Evolutionary conservation across 2,113 vertebrate genomes (phyloP), one percentile per base, ranked within the genome.

Genomic region (Sigmodon hispidus): DNA sequence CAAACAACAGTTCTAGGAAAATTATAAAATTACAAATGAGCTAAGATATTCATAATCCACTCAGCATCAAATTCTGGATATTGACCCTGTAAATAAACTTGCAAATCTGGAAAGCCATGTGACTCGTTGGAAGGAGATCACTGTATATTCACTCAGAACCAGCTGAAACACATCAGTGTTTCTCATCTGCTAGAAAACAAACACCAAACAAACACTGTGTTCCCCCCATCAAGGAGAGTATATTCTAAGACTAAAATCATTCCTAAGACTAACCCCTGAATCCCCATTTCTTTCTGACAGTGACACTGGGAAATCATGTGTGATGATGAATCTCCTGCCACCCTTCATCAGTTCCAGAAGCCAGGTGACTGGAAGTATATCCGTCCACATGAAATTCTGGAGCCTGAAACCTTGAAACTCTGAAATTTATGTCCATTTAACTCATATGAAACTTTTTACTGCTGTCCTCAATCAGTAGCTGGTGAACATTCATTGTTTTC

Each of bases 141-240:
- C 11, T 43, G 12, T 65, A 36, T 2, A 4, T 26, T 40, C 17
- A n/a, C 48, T 67, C 21, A 1, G 21, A 31, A 96, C 19, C 26
- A 76, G 19, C 17, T 29, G 24, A 48, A 63, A 80, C 45, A 67
- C 12, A 17, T 55, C 36, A 21, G 0, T 72, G 34, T 67, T 72
- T 67, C 55, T 89, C 22, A n/a, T n/a, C 85, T 67, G 31, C 79
- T 85, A 67, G 17, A 88, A 93, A 73, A 80, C 36, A 92, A 90
- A 34, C 4, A 34, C 24, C 19, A 93, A 73, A 80, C 36, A 92
- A 90, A 34, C 4, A 34, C 24, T 16, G 21, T 21, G 9, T 26
- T 94, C 43, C 52, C 81, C 81, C 50, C 36, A 11, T 36, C 55
- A 80, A 70, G 43, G n/a, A 40, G 79, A 29, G 7, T 83, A 3